Evolutionary conservation across 2,113 vertebrate genomes (phyloP).

Genomic region (Raja brachyura): DNA sequence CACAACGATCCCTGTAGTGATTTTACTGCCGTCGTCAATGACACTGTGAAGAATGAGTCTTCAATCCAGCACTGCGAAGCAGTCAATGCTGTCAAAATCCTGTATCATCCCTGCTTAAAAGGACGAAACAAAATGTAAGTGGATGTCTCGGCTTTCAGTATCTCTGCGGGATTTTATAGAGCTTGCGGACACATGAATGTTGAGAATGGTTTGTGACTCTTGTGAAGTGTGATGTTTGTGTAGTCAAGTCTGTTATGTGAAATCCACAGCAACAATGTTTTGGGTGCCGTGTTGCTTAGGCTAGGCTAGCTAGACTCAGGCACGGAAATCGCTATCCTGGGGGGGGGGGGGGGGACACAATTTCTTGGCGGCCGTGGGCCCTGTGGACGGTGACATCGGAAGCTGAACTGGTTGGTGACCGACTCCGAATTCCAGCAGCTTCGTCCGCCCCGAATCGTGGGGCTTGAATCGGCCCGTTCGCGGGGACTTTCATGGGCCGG

Average conservation of each 20-base stretch:
- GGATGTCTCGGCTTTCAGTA: constrained; percentile 2
- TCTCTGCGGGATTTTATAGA: neutral
- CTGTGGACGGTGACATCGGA: too few relatives aligned
- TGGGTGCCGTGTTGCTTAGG: neutral
- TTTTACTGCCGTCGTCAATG: neutral
- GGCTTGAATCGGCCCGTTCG: too few relatives aligned
- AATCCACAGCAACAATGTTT: neutral
- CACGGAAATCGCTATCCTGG: too few relatives aligned
- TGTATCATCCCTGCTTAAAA: constrained; percentile 71
- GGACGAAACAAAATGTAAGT: constrained; percentile 75
- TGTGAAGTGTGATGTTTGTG: neutral
- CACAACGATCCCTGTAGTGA: constrained; percentile 43
- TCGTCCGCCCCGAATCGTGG: too few relatives aligned
- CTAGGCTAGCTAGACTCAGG: neutral
- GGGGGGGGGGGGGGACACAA: too few relatives aligned
- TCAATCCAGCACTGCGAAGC: constrained; percentile 48
- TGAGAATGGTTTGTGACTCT: neutral
- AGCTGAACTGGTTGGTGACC: too few relatives aligned
- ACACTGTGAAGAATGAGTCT: constrained; percentile 30
- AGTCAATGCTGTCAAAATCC: constrained; percentile 71
- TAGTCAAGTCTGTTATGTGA: neutral
- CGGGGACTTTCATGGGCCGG: too few relatives aligned
- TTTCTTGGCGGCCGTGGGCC: too few relatives aligned
- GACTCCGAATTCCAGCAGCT: too few relatives aligned
- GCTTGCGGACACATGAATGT: neutral